Evolutionary conservation across 1,140 invertebrate species (phyloP).

Genomic region (Drosophila biarmipes): DNA sequence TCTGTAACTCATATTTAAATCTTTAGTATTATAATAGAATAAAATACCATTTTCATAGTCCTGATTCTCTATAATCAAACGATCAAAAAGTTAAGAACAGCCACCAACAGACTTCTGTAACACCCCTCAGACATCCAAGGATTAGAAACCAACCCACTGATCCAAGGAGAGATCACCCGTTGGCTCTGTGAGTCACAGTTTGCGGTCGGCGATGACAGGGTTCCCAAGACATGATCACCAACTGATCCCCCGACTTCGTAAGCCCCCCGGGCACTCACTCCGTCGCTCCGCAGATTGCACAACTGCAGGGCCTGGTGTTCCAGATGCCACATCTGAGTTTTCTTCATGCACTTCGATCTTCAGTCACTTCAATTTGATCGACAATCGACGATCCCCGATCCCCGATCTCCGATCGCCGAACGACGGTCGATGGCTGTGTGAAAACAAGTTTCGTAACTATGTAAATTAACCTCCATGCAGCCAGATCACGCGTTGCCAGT

Average conservation of each 20-base stretch:
- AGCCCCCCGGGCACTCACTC: not conserved
- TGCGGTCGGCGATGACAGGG: not conserved
- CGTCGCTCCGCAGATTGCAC: constrained; percentile 1
- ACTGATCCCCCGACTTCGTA: constrained; percentile 9
- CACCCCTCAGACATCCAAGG: not conserved
- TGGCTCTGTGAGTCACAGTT: not conserved
- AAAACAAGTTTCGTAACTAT: constrained; percentile 47
- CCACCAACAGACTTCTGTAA: not conserved
- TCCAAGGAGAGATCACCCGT: not conserved
- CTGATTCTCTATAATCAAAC: not conserved
- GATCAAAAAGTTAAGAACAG: constrained; percentile 3
- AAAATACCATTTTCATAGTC: too few species aligned
- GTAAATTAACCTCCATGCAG: constrained; percentile 38
- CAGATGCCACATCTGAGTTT: not conserved
- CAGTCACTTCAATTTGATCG: constrained; percentile 7
- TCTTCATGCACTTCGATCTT: constrained; percentile 8
- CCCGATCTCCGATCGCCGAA: constrained; percentile 17
- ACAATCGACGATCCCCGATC: too few species aligned
- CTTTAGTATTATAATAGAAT: not conserved
- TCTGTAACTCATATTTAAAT: not conserved
- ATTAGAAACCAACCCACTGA: not conserved
- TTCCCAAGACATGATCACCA: constrained; percentile 4
- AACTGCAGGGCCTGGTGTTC: not conserved
- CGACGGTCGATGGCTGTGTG: constrained; percentile 30
- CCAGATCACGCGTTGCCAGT: constrained; percentile 38